Evolutionary conservation across 2,888 invertebrate species (phyloP), one percentile per base, ranked within the genome.

Genomic region (Arenicola marina): DNA sequence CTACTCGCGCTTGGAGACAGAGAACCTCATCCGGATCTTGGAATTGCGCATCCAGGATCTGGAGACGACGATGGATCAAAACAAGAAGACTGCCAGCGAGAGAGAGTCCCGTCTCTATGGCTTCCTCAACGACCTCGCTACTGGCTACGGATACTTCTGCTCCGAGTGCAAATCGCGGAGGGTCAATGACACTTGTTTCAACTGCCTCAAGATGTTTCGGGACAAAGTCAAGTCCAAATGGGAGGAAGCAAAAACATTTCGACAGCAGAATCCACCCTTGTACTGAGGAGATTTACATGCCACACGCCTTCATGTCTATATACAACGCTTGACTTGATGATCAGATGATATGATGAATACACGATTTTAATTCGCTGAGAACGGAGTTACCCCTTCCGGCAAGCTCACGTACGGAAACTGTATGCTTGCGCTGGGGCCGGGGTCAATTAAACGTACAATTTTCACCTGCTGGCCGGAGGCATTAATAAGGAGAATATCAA

Each of bases 11-110:
- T 65, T 78, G 4, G 72, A 73, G 33, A 63, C 72, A 1, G 70
- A 74, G 54, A 77, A 77, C 58, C 67, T 76, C 31, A 71, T 76
- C 28, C 63, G 65, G 53, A 76, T 78, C 24, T 54, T 72, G 44
- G 57, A 61, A 46, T 56, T 72, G 51, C 33, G 72, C 26, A 67
- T 72, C 2, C 62, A 66, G 4, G 70, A 70, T 53, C 61, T 70
- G 1, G 70, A 69, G 43, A 26, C 44, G 2, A 59, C 48, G 11
- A 21, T 61, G 2, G 64, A 66, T 15, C 59, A 62, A 43, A 51
- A 38, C 44, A 69, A 67, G 58, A 69, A 64, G 57, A 21, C 51
- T 2, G 55, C 60, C 0, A 59, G 58, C 33, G 72, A 72, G 55
- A 45, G 69, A 11, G 72, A 72, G 34, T 62, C 69, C 11, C 64